These are phyloP conservation scores for Patella caerulea DNA, from an alignment of 2,888 invertebrate genomes.

Conservation along the genomic window DNA sequence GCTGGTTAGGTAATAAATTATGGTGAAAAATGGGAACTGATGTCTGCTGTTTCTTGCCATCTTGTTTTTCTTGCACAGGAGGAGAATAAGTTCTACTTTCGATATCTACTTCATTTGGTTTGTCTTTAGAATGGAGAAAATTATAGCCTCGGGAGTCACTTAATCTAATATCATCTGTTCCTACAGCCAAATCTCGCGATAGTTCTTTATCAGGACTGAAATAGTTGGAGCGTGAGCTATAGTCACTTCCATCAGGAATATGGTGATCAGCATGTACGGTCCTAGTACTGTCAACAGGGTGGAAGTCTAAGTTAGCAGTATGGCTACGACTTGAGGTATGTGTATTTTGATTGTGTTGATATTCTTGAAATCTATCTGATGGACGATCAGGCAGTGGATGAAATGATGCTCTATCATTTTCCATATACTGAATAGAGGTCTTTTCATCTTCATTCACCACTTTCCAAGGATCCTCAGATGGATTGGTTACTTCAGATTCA, in stretches of 20 bases:
- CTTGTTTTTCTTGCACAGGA: neutral
- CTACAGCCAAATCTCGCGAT: slow-evolving; percentile 46
- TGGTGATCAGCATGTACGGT: slow-evolving; percentile 42
- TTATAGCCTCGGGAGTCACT: slow-evolving; percentile 53
- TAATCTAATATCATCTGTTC: slow-evolving; percentile 47
- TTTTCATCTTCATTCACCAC: no score
- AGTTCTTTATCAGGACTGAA: slow-evolving; percentile 42
- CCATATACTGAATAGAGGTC: no score
- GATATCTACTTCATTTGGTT: neutral
- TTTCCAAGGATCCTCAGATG: no score
- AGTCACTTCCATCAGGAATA: slow-evolving; percentile 55
- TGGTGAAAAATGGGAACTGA: slow-evolving; percentile 40
- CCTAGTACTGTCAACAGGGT: no score
- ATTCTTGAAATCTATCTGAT: no score
- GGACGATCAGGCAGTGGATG: no score
- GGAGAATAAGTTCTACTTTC: neutral
- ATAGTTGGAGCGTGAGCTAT: slow-evolving; percentile 46
- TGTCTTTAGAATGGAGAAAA: slow-evolving; percentile 24
- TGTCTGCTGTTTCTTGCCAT: slow-evolving; percentile 26
- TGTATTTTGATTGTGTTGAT: no score
- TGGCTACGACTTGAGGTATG: no score
- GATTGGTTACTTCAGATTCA: no score
- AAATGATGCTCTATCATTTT: no score
- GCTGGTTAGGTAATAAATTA: slow-evolving; percentile 32
- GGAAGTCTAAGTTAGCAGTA: no score